Evolutionary conservation across 2,888 invertebrate species (phyloP).

Genomic region (Epinotia ramella): DNA sequence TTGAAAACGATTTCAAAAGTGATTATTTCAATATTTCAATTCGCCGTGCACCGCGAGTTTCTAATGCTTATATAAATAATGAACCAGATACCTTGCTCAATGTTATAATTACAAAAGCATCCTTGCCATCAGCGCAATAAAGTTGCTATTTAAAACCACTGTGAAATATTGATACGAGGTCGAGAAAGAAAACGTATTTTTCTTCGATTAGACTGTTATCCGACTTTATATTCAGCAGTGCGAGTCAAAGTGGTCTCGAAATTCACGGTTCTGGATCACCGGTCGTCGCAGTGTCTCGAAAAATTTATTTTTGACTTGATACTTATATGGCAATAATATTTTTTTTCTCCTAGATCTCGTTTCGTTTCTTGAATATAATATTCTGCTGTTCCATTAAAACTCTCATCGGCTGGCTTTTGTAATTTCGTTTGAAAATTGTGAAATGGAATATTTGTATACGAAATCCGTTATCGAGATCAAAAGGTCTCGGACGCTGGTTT

Average conservation of each 20-base stretch:
- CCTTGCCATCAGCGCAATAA: background rate
- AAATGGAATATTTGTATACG: constrained; percentile 30
- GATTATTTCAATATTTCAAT: constrained; percentile 7
- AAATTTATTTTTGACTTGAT: constrained; percentile 49
- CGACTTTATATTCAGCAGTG: constrained; percentile 16
- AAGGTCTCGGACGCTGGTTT: constrained; percentile 26
- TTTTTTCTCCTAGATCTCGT: constrained; percentile 28
- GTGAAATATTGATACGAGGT: background rate
- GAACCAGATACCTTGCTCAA: background rate
- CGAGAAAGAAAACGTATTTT: constrained; percentile 6
- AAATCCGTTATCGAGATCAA: constrained; percentile 36
- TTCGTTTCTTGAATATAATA: constrained; percentile 40
- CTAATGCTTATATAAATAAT: constrained; percentile 7
- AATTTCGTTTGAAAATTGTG: constrained; percentile 40
- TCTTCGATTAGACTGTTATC: constrained; percentile 10
- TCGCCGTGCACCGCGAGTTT: background rate
- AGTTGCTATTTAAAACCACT: background rate
- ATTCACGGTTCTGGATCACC: constrained; percentile 45
- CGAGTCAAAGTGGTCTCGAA: constrained; percentile 30
- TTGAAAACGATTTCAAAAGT: background rate
- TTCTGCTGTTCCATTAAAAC: constrained; percentile 32
- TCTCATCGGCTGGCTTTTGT: constrained; percentile 38
- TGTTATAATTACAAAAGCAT: background rate
- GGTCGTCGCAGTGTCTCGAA: constrained; percentile 47
- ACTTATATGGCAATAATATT: no score